These are phyloP conservation scores for Meloidogyne hapla DNA, from an alignment of 1,140 invertebrate genomes.

Conservation along the genomic window DNA sequence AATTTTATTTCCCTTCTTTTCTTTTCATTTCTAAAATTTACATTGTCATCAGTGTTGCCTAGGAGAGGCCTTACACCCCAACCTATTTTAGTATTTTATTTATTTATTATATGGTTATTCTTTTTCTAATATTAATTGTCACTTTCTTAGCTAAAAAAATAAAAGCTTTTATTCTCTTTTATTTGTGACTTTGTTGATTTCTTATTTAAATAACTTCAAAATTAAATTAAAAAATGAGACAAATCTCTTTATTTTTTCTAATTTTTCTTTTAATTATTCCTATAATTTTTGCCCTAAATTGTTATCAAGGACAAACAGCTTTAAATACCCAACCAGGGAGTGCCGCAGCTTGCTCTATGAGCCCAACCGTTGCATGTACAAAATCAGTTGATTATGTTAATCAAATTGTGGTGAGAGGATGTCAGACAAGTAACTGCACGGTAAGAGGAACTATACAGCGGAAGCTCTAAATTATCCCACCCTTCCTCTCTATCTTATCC, in stretches of 20 bases:
- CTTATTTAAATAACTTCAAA: too few species aligned
- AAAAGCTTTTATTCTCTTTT: neutral
- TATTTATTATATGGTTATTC: too few species aligned
- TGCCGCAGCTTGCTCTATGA: constrained; percentile 1
- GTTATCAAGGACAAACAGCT: constrained; percentile 15
- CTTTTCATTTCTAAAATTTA: too few species aligned
- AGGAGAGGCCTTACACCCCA: neutral
- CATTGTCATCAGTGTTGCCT: too few species aligned
- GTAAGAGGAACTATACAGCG: neutral
- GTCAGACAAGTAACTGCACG: constrained; percentile 19
- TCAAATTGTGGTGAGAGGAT: constrained; percentile 21
- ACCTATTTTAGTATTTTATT: neutral
- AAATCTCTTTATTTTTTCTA: neutral
- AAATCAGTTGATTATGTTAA: constrained; percentile 11
- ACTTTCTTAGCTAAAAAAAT: neutral
- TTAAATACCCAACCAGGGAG: neutral
- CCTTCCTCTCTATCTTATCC: too few species aligned
- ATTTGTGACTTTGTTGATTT: too few species aligned
- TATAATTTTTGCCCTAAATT: neutral
- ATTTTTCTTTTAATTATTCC: neutral
- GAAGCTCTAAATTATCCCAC: too few species aligned
- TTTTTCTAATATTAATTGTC: neutral
- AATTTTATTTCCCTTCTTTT: too few species aligned
- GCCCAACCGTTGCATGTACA: neutral
- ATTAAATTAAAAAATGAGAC: too few species aligned